Percentiles rank a stretch among this genome's conserved stretches.
These are phyloP conservation scores for Copsychus sechellarum DNA, from an alignment of 2,113 vertebrate genomes.

Conservation along the genomic window DNA sequence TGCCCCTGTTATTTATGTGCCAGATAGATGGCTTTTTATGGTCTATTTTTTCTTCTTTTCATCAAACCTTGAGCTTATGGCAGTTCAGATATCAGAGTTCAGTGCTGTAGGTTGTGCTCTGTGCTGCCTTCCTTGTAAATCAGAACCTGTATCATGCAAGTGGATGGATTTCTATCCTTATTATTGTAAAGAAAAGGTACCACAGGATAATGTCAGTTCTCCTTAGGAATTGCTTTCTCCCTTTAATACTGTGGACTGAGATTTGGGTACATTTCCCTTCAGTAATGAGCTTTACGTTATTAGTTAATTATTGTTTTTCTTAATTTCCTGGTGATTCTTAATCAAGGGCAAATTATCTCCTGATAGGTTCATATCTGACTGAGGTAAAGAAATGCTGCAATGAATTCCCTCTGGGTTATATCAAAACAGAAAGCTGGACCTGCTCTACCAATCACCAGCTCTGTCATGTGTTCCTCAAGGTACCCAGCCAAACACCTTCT, in stretches of 20 bases:
- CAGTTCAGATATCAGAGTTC: background rate
- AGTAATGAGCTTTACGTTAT: background rate
- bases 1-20: conserved; percentile 1
- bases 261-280: background rate
- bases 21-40: background rate
- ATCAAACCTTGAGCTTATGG: background rate
- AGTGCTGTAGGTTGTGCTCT: background rate
- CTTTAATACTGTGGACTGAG: background rate
- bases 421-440: background rate
- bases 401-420: background rate
- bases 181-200: background rate
- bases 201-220: background rate
- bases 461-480: accelerated
- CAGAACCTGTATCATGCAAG: background rate
- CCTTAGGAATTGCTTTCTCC: background rate
- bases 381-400: background rate
- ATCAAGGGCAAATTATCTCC: conserved; percentile 37
- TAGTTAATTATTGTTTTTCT: conserved; percentile 48
- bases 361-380: background rate
- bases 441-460: background rate
- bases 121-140: background rate
- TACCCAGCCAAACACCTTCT: background rate
- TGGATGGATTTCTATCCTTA: background rate
- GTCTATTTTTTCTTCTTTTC: background rate
- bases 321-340: conserved; percentile 35